These are phyloP conservation scores for Agelastica alni DNA, from an alignment of 2,888 invertebrate genomes.

Conservation along the genomic window DNA sequence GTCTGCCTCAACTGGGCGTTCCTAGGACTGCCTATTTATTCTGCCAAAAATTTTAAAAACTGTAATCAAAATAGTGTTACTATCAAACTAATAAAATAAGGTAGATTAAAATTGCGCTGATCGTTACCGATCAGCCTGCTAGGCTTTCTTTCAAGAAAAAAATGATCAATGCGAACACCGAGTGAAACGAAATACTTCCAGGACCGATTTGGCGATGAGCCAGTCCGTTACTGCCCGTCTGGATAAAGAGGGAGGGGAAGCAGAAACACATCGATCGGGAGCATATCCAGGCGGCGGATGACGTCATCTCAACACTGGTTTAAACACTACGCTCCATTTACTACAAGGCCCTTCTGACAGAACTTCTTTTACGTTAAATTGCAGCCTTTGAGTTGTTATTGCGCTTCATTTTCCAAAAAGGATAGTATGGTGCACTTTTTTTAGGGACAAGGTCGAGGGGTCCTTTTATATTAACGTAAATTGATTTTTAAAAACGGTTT, in stretches of 20 bases:
- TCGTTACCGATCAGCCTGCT: no score
- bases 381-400: conserved; percentile 30
- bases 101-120: no score
- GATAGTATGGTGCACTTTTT: not conserved
- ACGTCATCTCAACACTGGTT: conserved; percentile 46
- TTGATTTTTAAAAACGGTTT: conserved; percentile 11
- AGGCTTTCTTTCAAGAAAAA: no score
- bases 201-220: not conserved
- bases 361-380: conserved; percentile 31
- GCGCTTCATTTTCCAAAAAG: conserved; percentile 19
- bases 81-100: no score
- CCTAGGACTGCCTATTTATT: no score
- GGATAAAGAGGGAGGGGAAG: conserved; percentile 43
- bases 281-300: conserved; percentile 43
- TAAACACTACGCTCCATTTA: conserved; percentile 49
- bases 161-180: conserved; percentile 9
- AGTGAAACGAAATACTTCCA: conserved; percentile 3
- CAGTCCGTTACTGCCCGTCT: conserved; percentile 37
- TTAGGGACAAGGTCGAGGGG: conserved; percentile 9
- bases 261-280: conserved; percentile 42
- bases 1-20: no score
- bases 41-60: no score
- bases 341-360: conserved; percentile 37
- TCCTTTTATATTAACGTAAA: conserved; percentile 1
- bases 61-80: no score